Base-by-base conservation (phyloP, 2,888 invertebrate genomes). In the Lochmaea crataegi region DNA sequence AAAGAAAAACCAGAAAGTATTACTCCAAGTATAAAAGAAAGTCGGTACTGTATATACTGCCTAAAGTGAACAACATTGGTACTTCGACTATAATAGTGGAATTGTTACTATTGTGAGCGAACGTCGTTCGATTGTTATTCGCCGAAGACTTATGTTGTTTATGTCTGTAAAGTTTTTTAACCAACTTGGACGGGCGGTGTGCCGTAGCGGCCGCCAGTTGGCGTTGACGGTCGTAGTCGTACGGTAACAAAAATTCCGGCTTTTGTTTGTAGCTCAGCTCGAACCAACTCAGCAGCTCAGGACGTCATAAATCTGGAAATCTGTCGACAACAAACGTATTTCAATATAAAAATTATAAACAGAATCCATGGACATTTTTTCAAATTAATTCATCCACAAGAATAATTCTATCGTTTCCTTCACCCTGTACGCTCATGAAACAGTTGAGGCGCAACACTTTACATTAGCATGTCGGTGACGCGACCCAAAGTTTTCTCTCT, bases 281-380 rank as follows among this genome's bases (percentile, higher is more conserved):
- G 78, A 87, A 84, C 65, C 84, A 82, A 80, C 84, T 86, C 77
- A 87, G 79, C 72, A 88, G 85, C 85, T 88, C 89, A 83, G 89
- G 88, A 87, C 91, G 94, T 94, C 94, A 94, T 93, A 94, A 94
- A 86, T 94, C 94, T 84, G 94, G 94, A 86, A 94, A 94, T 84
- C 90, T 93, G 87, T 10, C 6, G 11, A 45, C 45, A 57, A 65
- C 14, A 71, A 45, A 16, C 45, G 18, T 38, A 11, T 45, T 42
- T 6, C 5, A 57, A 22, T 14, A 10, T 16, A 16, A 66, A 38
- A n/a, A n/a, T 11, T 16, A 41, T 6, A n/a, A 9, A 16, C n/a
- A n/a, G n/a, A n/a, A n/a, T n/a, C n/a, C n/a, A n/a, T n/a, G n/a
- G n/a, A n/a, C n/a, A n/a, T n/a, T n/a, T n/a, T n/a, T n/a, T n/a